Evolutionary conservation across 2,113 vertebrate species (phyloP), one percentile per base, ranked within the genome.

Genomic region (Xiphophorus couchianus): DNA sequence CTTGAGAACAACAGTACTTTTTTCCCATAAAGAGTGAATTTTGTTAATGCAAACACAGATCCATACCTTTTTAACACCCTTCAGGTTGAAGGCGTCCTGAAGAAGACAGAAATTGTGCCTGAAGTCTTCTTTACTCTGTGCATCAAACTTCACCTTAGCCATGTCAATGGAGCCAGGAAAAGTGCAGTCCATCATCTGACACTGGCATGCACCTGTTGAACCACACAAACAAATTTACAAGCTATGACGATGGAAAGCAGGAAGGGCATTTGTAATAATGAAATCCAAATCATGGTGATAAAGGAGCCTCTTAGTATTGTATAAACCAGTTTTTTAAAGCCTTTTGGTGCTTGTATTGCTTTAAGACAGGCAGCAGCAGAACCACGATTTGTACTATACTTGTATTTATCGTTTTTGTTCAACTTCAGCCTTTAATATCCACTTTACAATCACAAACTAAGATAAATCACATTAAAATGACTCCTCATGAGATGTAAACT

Each of bases 171-270:
- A 93, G 31, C 87, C 92, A 2, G 93, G 93, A 42, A 90, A 71
- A 15, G 91, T 75, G 37, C 81, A 78, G 86, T 94, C 87, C 91
- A 95, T 91, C 33, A 95, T 58, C 89, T 95, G 95, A 84, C 95
- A 95, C 71, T 92, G 88, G 61, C 86, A 91, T 0, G 92, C 90
- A 66, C 95, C 95, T 95, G 73, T 14, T 42, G 30, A 63, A 72
- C 28, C 70, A 72, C 2, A 35, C 4, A 60, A 14, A 71, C 25
- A 66, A 37, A 39, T 27, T 14, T 7, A 39, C 25, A 19, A 15
- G 22, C 0, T 13, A 0, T 12, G 33, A 66, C 5, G 27, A 54
- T 3, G 7, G 17, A 58, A 58, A 6, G 51, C 25, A 25, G 9
- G 25, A n/a, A n/a, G 5, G 51, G 25, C 6, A 58, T 58, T 58